Base-by-base conservation (phyloP, 2,888 invertebrate genomes). In the Caenorhabditis sinica region DNA sequence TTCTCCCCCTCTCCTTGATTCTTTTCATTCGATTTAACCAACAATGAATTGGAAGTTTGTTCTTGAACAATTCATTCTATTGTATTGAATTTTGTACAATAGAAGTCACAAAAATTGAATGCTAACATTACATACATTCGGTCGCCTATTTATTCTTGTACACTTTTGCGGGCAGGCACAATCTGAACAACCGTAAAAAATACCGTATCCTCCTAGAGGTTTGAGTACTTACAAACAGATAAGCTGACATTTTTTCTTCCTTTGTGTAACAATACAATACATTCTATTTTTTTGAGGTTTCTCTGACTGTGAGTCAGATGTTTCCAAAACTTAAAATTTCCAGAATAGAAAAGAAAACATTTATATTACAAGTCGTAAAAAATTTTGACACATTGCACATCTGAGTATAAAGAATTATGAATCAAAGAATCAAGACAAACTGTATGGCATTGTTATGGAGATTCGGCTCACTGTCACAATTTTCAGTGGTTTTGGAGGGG, bases 21-120 rank as follows among this genome's bases (percentile, higher is more conserved):
- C 56, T 11, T 69, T 51, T 69, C 40, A 69, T 69, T 69, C 69
- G 69, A 51, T 69, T 69, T 53, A 69, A 69, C 69, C 69, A 74
- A 74, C 63, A 74, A 74, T 72, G 60, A 74, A 74, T 63, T 49
- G 74, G 74, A 74, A 74, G 74, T 74, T 63, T 53, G 74, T 63
- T 74, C 51, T 63, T 69, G 69, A 69, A 69, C 69, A 69, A 69
- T 69, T 53, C 56, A 56, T 33, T 53, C 68, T 68, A 69, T 69
- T 69, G 69, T 69, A 36, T 69, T 69, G 68, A 53, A 69, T 53
- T 53, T 49, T 49, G 69, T 69, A 69, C 69, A 69, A 69, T 69
- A 56, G 69, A 69, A 69, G 69, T 69, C 69, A 56, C 69, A 69
- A 69, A 69, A 69, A 69, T 69, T 69, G 69, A 69, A 69, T 69